Percentiles rank a stretch among this genome's conserved stretches.
phyloP scores from a whole-genome alignment of 2,888 invertebrate species.

The Smittia sp. region DNA sequence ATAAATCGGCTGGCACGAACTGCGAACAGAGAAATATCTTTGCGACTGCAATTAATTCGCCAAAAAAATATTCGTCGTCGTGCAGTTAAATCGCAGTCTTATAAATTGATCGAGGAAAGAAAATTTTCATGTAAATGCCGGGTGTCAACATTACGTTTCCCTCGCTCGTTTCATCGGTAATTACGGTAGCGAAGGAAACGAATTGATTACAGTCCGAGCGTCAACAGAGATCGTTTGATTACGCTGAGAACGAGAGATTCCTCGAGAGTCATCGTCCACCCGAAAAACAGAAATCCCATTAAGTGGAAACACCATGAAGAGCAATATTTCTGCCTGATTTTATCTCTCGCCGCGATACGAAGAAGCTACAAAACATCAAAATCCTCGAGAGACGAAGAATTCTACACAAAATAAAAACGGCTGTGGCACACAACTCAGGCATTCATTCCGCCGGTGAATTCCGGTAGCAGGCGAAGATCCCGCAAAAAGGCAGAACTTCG shows the following conservation, averaged over 20 bases:
- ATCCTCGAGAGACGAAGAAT: not conserved
- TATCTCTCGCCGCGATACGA: not conserved
- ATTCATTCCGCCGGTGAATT: conserved; percentile 6
- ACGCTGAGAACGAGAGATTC: not conserved
- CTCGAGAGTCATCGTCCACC: not conserved
- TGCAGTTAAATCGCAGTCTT: not conserved
- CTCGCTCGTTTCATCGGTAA: not conserved
- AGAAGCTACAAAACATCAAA: not conserved
- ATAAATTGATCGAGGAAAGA: not conserved
- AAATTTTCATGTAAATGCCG: conserved; percentile 12
- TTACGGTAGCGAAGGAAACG: conserved; percentile 10
- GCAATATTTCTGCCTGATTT: conserved; percentile 19
- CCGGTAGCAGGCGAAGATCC: conserved; percentile 28
- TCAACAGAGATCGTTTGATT: not conserved
- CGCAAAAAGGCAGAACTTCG: conserved; percentile 2
- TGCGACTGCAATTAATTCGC: conserved; percentile 18
- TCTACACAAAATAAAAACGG: not conserved
- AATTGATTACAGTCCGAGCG: conserved; percentile 1
- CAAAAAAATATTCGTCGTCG: not conserved
- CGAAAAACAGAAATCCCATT: not conserved
- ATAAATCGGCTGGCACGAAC: not conserved
- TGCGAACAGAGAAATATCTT: not conserved
- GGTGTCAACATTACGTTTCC: conserved; percentile 11
- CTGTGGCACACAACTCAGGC: conserved; percentile 12
- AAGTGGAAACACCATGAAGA: not conserved